Conservation (phyloP, 1,140 invertebrate species). For the Polypedilum pembai region DNA sequence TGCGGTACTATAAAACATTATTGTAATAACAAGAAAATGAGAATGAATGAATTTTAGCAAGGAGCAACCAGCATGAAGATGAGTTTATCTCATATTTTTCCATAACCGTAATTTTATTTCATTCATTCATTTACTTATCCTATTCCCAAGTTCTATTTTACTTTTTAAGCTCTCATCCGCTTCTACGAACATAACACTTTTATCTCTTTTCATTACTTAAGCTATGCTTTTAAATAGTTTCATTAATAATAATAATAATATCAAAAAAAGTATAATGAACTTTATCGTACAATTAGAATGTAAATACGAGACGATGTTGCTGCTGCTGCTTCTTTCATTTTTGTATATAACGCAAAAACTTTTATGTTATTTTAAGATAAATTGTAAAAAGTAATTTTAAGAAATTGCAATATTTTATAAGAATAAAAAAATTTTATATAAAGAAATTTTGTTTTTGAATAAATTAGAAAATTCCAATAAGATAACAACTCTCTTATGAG, state of each 20-base stretch:
- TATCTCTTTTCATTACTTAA: background rate
- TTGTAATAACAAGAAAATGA: background rate
- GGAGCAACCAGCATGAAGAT: background rate
- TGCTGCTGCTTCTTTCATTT: too few species aligned
- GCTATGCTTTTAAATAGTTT: background rate
- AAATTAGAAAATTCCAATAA: too few species aligned
- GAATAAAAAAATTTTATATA: too few species aligned
- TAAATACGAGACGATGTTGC: background rate
- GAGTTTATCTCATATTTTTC: conserved; percentile 6
- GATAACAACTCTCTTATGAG: too few species aligned
- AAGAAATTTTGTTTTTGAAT: too few species aligned
- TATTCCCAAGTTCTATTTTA: background rate
- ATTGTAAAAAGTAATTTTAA: too few species aligned
- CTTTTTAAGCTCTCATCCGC: background rate
- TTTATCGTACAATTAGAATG: conserved; percentile 18
- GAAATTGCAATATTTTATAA: too few species aligned
- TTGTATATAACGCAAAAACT: too few species aligned
- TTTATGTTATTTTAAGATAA: too few species aligned
- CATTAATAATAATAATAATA: background rate
- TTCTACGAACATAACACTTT: background rate
- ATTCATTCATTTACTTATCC: background rate
- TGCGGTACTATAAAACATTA: conserved; percentile 4
- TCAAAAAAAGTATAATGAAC: background rate
- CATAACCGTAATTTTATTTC: background rate
- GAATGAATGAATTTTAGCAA: background rate